Percentiles rank a stretch among this genome's conserved stretches.
Conservation (phyloP, 2,797 vertebrate genomes). For the Sciurus carolinensis region DNA sequence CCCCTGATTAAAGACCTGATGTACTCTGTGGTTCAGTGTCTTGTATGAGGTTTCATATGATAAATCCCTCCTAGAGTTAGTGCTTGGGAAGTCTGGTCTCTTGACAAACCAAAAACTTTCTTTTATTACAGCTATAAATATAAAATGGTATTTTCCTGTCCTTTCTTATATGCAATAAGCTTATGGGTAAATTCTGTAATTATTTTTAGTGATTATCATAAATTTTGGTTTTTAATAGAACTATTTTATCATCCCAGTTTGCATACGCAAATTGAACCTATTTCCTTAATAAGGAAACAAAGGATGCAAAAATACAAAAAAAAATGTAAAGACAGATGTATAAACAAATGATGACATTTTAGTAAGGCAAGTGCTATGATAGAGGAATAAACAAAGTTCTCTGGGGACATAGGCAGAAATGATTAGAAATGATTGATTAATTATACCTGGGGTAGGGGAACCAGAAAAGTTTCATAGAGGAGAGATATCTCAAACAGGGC, state of each 20-base stretch:
- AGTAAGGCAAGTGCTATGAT: not conserved
- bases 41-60: conserved; percentile 56
- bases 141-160: conserved; percentile 58
- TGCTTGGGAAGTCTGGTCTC: conserved; percentile 26
- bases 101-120: conserved; percentile 51
- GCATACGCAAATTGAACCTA: not conserved
- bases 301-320: not conserved
- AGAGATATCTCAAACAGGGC: not conserved
- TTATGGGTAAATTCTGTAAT: conserved; percentile 29
- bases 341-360: not conserved
- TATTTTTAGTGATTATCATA: conserved; percentile 47
- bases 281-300: conserved; percentile 20
- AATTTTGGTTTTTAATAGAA: not conserved
- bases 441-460: not conserved
- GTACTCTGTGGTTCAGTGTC: not conserved
- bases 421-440: not conserved
- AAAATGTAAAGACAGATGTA: conserved; percentile 7
- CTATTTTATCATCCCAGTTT: not conserved
- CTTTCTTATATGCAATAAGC: not conserved
- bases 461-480: not conserved
- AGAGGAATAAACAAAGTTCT: not conserved
- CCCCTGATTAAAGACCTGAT: conserved; percentile 51
- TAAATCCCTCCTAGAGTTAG: conserved; percentile 35
- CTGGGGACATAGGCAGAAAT: not conserved
- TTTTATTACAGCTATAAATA: conserved; percentile 21